Base-by-base conservation (phyloP, 2,113 vertebrate genomes). In the Podarcis raffonei region DNA sequence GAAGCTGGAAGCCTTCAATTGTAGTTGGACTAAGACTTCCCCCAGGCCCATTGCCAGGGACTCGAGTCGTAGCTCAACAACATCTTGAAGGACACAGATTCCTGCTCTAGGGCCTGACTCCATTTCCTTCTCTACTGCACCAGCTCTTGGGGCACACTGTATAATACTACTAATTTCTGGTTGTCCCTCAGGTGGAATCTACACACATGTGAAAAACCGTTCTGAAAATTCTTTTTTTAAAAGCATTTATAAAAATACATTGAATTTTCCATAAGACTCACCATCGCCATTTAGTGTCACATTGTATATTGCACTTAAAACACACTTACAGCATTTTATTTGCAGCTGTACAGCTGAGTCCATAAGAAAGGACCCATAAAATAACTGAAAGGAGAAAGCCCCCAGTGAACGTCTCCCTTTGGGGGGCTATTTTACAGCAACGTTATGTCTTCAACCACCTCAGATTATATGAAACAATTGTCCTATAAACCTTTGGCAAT, bases 361-460 rank as follows among this genome's bases (percentile, higher is more conserved):
- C 48, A 53, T 53, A 53, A 39, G 75, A 66, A 65, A n/a, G 30
- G 16, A 3, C 5, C n/a, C 84, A 85, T 37, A 76, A 81, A 15
- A 9, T 62, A 72, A 89, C 8, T 35, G 71, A 32, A 23, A 22
- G 4, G 66, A 7, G 59, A 53, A 65, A 57, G 0, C 4, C 18
- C 35, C 42, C 2, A 48, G 15, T 81, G 20, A 74, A n/a, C 7
- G 3, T 48, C 25, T 75, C 81, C 35, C 3, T 88, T 32, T 30
- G 86, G 78, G 35, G 12, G 48, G 48, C 48, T 81, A 85, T 57
- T 86, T 76, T 53, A 84, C 23, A 87, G 39, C 79, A 91, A 59
- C 4, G 15, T 62, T 66, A 84, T 35, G 68, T 48, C 18, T 62
- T 25, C 83, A 74, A 48, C 5, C 57, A 53, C 75, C 82, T 76